Percentiles rank a stretch among this genome's conserved stretches.
These are phyloP conservation scores for Cabera pusaria DNA, from an alignment of 2,888 invertebrate genomes.

Conservation along the genomic window DNA sequence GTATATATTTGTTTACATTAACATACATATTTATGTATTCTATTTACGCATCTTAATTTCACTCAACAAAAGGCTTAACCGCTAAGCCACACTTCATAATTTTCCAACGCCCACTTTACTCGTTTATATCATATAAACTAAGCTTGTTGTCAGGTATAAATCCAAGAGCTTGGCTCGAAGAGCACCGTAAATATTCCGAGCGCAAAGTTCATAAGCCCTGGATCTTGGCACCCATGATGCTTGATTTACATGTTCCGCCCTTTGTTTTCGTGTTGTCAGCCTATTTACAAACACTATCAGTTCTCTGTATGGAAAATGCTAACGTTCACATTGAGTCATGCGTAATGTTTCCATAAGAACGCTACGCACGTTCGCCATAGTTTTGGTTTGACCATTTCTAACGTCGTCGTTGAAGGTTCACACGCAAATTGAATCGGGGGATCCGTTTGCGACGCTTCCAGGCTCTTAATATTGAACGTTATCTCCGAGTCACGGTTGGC, in stretches of 20 bases:
- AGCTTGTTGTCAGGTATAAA: slow-evolving; percentile 30
- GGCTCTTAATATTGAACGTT: slow-evolving; percentile 1
- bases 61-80: slow-evolving; percentile 5
- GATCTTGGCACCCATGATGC: slow-evolving; percentile 30
- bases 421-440: slow-evolving; percentile 22
- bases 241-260: slow-evolving; percentile 32
- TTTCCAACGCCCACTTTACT: slow-evolving; percentile 20
- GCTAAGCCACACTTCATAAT: slow-evolving; percentile 21
- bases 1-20: no score
- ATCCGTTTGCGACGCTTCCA: slow-evolving; percentile 7
- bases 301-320: slow-evolving; percentile 28
- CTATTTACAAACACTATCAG: slow-evolving; percentile 34
- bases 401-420: slow-evolving; percentile 17
- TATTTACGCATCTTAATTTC: no score
- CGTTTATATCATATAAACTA: slow-evolving; percentile 30
- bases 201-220: slow-evolving; percentile 32
- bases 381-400: slow-evolving; percentile 28
- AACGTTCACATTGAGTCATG: slow-evolving; percentile 28
- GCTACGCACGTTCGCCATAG: slow-evolving; percentile 29
- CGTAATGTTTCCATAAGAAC: slow-evolving; percentile 23
- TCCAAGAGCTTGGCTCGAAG: slow-evolving; percentile 30
- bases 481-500: slow-evolving; percentile 11
- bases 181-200: slow-evolving; percentile 31
- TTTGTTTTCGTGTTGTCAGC: slow-evolving; percentile 25
- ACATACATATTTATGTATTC: no score